These are phyloP conservation scores for Epistrophe grossulariae DNA, from an alignment of 2,888 invertebrate species.

Conservation along the genomic window DNA sequence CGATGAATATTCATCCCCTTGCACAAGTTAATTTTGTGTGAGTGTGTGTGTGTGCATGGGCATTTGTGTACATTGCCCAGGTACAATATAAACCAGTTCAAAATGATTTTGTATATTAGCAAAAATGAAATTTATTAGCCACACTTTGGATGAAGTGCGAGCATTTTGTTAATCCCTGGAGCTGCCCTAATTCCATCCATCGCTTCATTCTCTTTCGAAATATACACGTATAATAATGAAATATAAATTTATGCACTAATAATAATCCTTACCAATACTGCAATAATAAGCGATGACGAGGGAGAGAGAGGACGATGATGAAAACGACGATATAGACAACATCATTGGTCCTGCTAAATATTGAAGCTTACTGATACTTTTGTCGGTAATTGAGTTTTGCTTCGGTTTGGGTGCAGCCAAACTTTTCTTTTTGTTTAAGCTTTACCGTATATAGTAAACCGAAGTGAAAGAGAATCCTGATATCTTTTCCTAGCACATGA, in stretches of 20 bases:
- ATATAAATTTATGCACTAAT: constrained; percentile 47
- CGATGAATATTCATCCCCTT: constrained; percentile 67
- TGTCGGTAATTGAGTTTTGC: constrained; percentile 29
- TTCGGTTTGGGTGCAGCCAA: constrained; percentile 25
- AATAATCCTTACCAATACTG: constrained; percentile 50
- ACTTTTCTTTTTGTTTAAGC: constrained; percentile 34
- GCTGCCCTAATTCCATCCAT: constrained; percentile 6
- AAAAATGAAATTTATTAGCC: constrained; percentile 56
- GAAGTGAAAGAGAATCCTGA: constrained; percentile 10
- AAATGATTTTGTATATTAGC: constrained; percentile 59
- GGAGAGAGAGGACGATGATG: constrained; percentile 30
- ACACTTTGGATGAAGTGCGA: constrained; percentile 7
- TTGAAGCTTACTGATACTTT: not conserved
- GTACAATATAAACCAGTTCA: not conserved
- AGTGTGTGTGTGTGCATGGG: not conserved
- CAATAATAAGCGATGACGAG: constrained; percentile 31
- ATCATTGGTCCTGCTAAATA: constrained; percentile 6
- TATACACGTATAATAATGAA: constrained; percentile 20
- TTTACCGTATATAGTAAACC: not conserved
- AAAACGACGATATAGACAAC: not conserved
- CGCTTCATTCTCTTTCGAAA: not conserved
- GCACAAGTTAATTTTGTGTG: not conserved
- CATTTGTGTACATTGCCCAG: constrained; percentile 1
- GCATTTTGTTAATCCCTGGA: constrained; percentile 40
- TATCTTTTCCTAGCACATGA: not conserved